Conservation (phyloP, 23 tunicate genomes). For the Corella eumyota region DNA sequence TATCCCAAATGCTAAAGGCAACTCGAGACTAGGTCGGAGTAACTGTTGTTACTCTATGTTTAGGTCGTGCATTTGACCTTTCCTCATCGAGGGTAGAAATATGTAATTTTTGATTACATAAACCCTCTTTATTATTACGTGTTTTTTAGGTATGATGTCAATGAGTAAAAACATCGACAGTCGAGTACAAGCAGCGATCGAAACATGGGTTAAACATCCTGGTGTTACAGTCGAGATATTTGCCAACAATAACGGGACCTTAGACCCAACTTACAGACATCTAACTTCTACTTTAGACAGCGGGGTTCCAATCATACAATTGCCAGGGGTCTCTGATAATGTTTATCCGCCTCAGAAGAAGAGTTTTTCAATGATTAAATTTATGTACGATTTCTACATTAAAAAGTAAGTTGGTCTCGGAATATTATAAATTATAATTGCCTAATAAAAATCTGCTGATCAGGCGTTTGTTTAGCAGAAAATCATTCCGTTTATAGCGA, state of each 20-base stretch:
- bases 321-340: conserved; percentile 28
- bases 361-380: conserved; percentile 53
- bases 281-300: background rate
- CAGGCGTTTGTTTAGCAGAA: no score
- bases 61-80: no score
- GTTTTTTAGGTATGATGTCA: conserved; percentile 59
- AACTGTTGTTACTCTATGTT: no score
- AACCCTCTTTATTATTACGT: no score
- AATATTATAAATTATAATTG: no score
- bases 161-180: conserved; percentile 21
- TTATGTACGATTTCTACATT: conserved; percentile 30
- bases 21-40: no score
- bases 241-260: conserved; percentile 24
- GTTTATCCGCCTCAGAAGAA: conserved; percentile 43
- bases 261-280: background rate
- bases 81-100: no score
- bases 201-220: conserved; percentile 29
- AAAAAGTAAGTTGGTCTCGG: conserved; percentile 11
- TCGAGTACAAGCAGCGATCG: conserved; percentile 27
- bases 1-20: no score
- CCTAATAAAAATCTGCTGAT: no score
- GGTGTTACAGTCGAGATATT: conserved; percentile 13
- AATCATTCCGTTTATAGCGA: no score
- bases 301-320: conserved; percentile 15
- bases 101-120: no score